Conservation (phyloP, 2,797 vertebrate genomes). For the Melanotaenia maccullochi region DNA sequence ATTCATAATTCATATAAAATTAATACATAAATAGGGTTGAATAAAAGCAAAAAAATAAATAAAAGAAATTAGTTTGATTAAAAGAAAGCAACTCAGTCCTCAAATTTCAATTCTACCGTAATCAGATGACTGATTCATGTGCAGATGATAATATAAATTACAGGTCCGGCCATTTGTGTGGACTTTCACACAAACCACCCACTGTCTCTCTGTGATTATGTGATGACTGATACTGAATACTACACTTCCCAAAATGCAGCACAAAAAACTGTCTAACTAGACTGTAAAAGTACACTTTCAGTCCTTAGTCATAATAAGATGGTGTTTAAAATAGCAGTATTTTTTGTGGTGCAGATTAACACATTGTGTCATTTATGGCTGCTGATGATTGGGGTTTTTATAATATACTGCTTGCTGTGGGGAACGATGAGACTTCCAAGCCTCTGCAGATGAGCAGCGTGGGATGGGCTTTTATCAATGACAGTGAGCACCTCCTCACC, state of each 20-base stretch:
- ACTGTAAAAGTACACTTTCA: neutral
- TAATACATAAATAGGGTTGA: too few species aligned
- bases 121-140: neutral
- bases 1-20: too few species aligned
- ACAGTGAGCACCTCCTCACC: too few species aligned
- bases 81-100: too few species aligned
- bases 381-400: slow-evolving; percentile 35
- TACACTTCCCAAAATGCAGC: slow-evolving; percentile 2
- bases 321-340: too few species aligned
- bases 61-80: too few species aligned
- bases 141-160: neutral
- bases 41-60: too few species aligned
- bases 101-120: neutral
- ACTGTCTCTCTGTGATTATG: neutral
- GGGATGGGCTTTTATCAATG: too few species aligned
- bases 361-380: slow-evolving; percentile 30
- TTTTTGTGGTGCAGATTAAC: slow-evolving; percentile 22
- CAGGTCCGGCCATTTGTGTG: neutral
- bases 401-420: slow-evolving; percentile 31
- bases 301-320: too few species aligned
- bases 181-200: neutral
- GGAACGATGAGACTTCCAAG: slow-evolving; percentile 28
- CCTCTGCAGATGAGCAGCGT: too few species aligned
- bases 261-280: slow-evolving; percentile 5
- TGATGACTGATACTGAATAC: neutral